These are phyloP conservation scores for Eulithis testata DNA, from an alignment of 2,888 invertebrate species.

Conservation along the genomic window DNA sequence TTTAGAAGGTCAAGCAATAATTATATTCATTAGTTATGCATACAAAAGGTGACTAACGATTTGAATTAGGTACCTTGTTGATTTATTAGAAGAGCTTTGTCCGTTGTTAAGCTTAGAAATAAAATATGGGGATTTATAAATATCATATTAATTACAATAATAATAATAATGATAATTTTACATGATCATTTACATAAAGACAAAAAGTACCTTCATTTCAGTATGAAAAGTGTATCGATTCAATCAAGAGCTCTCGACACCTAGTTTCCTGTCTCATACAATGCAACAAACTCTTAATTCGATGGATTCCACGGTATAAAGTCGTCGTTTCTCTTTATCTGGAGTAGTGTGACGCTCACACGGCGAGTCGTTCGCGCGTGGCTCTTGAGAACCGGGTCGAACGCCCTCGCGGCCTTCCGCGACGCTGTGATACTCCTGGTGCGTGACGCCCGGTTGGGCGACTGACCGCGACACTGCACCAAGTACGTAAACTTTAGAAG, in stretches of 20 bases:
- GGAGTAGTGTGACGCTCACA: constrained; percentile 68
- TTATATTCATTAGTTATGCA: constrained; percentile 25
- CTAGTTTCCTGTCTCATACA: constrained; percentile 14
- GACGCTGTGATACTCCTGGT: constrained; percentile 29
- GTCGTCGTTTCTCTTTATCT: constrained; percentile 52
- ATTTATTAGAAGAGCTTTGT: constrained; percentile 23
- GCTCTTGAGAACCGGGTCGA: constrained; percentile 65
- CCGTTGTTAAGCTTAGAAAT: constrained; percentile 6
- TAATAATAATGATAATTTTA: too few species aligned
- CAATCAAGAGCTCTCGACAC: background rate
- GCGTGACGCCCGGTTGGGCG: constrained; percentile 44
- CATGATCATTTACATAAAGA: background rate
- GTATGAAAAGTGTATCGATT: background rate
- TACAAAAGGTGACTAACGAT: constrained; percentile 5
- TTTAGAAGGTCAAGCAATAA: constrained; percentile 33
- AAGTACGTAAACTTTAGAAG: background rate
- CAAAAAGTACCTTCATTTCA: background rate
- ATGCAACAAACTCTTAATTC: constrained; percentile 29
- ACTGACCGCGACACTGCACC: constrained; percentile 39
- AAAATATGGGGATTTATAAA: constrained; percentile 10
- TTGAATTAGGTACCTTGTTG: constrained; percentile 9
- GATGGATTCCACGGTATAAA: constrained; percentile 46
- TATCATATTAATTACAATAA: too few species aligned
- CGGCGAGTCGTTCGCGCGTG: constrained; percentile 57
- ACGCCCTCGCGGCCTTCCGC: constrained; percentile 41